Base-by-base conservation (phyloP, 2,113 vertebrate species). In the Cheilinus undulatus region DNA sequence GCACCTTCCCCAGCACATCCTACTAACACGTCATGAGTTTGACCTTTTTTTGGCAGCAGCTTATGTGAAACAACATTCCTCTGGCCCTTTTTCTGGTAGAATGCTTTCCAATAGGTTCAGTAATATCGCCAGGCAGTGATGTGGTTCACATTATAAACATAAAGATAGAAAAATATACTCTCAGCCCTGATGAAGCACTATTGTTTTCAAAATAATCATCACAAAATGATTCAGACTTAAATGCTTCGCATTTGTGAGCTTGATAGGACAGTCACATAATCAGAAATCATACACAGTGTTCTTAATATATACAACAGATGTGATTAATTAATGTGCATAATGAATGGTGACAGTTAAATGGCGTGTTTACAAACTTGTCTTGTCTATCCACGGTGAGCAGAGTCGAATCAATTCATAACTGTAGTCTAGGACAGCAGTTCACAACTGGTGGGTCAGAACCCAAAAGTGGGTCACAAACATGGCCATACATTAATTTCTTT, bases 41-140 rank as follows among this genome's bases (percentile, higher is more conserved):
- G 83, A 83, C 86, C 80, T 83, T 76, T 60, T 24, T 76, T 66
- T 78, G 69, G 62, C 77, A 83, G 51, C 80, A 60, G 70, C 85
- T 84, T 69, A 83, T 78, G 72, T 69, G 61, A 49, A 73, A 89
- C 58, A 73, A 89, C 58, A 78, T 48, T 82, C 65, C 52, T 80
- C 63, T 85, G 76, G 66, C 72, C 80, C 75, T n/a, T n/a, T n/a
- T n/a, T n/a, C n/a, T n/a, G n/a, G n/a, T n/a, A n/a, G 64, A 56
- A 63, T 65, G 82, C 78, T 51, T 51, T 38, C 51, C 48, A 45
- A 38, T 38, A 50, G 51, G 34, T 66, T 22, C 27, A 49, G 40
- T 53, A 65, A 51, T 3, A 8, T 36, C 13, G 8, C 13, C 34
- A 30, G 28, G 56, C 65, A 57, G n/a, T 59, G 24, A 42, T 0